A percentile compares a stretch with the other conserved stretches of the same genome.
These are phyloP conservation scores for Melipona beecheii DNA, from an alignment of 2,888 invertebrate species.

Conservation along the genomic window DNA sequence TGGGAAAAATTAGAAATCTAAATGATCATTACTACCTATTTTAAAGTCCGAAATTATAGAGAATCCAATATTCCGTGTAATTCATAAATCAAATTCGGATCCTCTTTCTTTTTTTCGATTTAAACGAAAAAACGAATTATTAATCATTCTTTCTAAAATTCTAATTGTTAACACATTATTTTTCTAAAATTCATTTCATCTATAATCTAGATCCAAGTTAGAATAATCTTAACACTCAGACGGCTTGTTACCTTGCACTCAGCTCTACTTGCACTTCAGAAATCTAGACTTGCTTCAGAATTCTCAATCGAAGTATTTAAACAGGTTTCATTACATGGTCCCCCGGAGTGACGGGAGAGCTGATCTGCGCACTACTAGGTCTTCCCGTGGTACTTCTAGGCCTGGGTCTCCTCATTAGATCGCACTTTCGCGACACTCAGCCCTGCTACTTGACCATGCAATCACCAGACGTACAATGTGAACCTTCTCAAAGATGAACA, in stretches of 20 bases:
- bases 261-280: too few species aligned
- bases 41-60: not conserved
- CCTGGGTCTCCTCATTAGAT: constrained; percentile 85
- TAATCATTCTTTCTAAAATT: too few species aligned
- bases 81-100: too few species aligned
- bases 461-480: constrained; percentile 74
- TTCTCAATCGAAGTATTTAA: not conserved
- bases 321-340: constrained; percentile 85
- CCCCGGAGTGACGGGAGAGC: constrained; percentile 87
- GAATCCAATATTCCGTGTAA: too few species aligned
- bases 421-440: constrained; percentile 85
- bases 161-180: too few species aligned
- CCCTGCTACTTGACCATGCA: constrained; percentile 73
- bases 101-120: too few species aligned
- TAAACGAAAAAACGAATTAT: too few species aligned
- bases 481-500: constrained; percentile 80
- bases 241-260: too few species aligned
- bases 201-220: too few species aligned
- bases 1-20: not conserved
- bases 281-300: not conserved
- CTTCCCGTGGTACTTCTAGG: constrained; percentile 86
- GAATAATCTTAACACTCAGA: too few species aligned
- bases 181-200: too few species aligned
- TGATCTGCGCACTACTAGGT: constrained; percentile 87
- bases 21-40: not conserved